Base-by-base conservation (phyloP, 2,888 invertebrate genomes). In the Pachliopta kotzebuea region DNA sequence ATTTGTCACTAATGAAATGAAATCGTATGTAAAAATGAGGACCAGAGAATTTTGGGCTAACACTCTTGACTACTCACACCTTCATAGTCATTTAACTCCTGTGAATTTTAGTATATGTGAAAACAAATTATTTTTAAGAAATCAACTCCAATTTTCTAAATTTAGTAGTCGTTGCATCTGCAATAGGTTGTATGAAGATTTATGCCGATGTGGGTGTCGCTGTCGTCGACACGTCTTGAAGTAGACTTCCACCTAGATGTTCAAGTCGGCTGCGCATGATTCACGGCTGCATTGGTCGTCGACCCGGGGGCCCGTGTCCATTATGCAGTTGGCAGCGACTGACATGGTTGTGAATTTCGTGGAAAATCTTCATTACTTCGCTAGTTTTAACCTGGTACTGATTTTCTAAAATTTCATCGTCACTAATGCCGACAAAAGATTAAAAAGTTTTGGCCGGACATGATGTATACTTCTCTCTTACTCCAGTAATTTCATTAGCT, bases 161-260 rank as follows among this genome's bases (percentile, higher is more conserved):
- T 37, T 37, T 37, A 37, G 37, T 37, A 37, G 37, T 37, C 37
- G 37, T 11, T 37, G 37, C 37, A 45, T 45, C n/a, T n/a, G 45
- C 45, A 45, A n/a, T 8, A 17, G 4, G 42, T 45, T 8, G 45
- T 45, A 45, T 45, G 45, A 18, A 45, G 45, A 45, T 45, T 45
- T 45, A 45, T 45, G n/a, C 45, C 45, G 45, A n/a, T 4, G n/a
- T 17, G 49, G 29, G 49, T n/a, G 49, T 20, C 8, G 37, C 21
- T 45, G 49, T 23, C 55, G 59, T 37, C 55, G 31, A 31, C n/a
- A 45, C 49, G 63, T 63, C 63, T 63, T 54, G 54, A 45, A 17
- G 45, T 50, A 56, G 24, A 64, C 56, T 56, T 60, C 50, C 37
- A 21, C 37, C 14, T n/a, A 4, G 45, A 8, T 14, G 45, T 56